A percentile compares a stretch with the other conserved stretches of the same genome.
These are phyloP conservation scores for Spodoptera exigua DNA, from an alignment of 2,888 invertebrate genomes.

Conservation along the genomic window DNA sequence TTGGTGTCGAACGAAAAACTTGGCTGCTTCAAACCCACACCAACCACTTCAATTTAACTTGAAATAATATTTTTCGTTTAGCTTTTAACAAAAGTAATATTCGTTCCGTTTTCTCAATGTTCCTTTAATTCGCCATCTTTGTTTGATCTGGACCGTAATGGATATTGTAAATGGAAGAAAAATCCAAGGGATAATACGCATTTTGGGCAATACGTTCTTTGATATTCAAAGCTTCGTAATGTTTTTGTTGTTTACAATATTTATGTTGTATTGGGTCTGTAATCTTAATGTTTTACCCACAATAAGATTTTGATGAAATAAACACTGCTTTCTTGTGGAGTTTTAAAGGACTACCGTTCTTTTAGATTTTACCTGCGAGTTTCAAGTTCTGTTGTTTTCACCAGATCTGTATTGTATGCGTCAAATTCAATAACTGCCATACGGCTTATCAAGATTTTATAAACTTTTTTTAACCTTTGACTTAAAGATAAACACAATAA, in stretches of 20 bases:
- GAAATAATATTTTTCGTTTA: conserved; percentile 54
- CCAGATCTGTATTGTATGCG: too few relatives aligned
- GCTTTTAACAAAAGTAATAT: conserved; percentile 58
- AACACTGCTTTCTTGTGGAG: background rate
- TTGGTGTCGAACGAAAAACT: conserved; percentile 9
- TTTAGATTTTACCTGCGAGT: too few relatives aligned
- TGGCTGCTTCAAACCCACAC: conserved; percentile 5
- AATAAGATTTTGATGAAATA: conserved; percentile 9
- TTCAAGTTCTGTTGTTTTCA: too few relatives aligned
- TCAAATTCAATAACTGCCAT: too few relatives aligned
- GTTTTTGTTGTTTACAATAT: conserved; percentile 36
- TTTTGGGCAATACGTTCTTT: conserved; percentile 34
- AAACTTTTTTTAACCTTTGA: too few relatives aligned
- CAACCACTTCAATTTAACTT: conserved; percentile 49
- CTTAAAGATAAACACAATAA: too few relatives aligned
- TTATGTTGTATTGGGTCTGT: conserved; percentile 10
- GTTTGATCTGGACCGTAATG: conserved; percentile 55
- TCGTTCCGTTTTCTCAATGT: conserved; percentile 47
- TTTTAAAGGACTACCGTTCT: too few relatives aligned
- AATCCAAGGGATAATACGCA: conserved; percentile 34
- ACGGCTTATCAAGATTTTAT: too few relatives aligned
- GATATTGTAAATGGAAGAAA: conserved; percentile 51
- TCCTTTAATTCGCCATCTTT: conserved; percentile 54
- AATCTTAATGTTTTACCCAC: conserved; percentile 11
- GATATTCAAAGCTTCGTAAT: conserved; percentile 26